These are phyloP conservation scores for honey bee (Apis mellifera) DNA, from an alignment of 1,140 invertebrate species.

Conservation along the genomic window Amel_HAv3.1 CM009936.2:11159501-11160000, in stretches of 20 bases:
- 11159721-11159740: not conserved
- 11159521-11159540: slow-evolving; percentile 49
- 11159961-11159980: too few species aligned
- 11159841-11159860: too few species aligned
- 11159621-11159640: slow-evolving; percentile 49
- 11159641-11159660: slow-evolving; percentile 52
- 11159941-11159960: too few species aligned
- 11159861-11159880: too few species aligned
- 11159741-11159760: not conserved
- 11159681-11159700: slow-evolving; percentile 41
- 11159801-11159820: not conserved
- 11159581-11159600: slow-evolving; percentile 50
- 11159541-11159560: slow-evolving; percentile 47
- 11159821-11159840: too few species aligned
- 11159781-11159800: not conserved
- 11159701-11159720: slow-evolving; percentile 27
- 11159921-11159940: too few species aligned
- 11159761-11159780: not conserved
- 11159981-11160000: too few species aligned
- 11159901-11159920: too few species aligned
- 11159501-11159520: slow-evolving; percentile 47
- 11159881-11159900: too few species aligned
- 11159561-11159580: slow-evolving; percentile 41
- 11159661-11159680: slow-evolving; percentile 45
- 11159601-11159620: slow-evolving; percentile 54